phyloP scores from a whole-genome alignment of 2,113 vertebrate genomes.

The Canis aureus region DNA sequence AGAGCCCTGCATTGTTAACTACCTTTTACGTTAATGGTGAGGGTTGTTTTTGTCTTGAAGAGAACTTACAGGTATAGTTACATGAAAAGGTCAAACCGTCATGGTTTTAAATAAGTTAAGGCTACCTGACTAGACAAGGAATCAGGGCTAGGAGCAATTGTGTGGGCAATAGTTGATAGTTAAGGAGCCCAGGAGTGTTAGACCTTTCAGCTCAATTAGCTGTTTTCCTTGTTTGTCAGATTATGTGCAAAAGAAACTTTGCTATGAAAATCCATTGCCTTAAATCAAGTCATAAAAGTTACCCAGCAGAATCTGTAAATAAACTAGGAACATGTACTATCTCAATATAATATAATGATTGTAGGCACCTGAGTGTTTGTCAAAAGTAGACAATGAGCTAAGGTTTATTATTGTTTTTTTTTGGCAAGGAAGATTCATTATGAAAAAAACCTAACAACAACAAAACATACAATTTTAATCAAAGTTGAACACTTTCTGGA shows the following conservation, averaged over 20 bases:
- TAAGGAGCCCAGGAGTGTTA: slow-evolving; percentile 58
- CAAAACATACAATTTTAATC: slow-evolving; percentile 69
- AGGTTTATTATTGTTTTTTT: slow-evolving; percentile 85
- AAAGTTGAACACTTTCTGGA: slow-evolving; percentile 76
- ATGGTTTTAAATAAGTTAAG: slow-evolving; percentile 85
- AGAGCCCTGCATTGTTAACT: not conserved
- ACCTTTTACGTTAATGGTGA: not conserved
- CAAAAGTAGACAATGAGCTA: slow-evolving; percentile 88
- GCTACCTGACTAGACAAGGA: slow-evolving; percentile 86
- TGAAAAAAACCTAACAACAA: slow-evolving; percentile 71
- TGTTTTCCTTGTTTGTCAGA: slow-evolving; percentile 81
- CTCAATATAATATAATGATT: slow-evolving; percentile 81
- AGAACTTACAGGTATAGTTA: slow-evolving; percentile 69
- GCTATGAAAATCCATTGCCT: slow-evolving; percentile 72
- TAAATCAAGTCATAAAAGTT: slow-evolving; percentile 78
- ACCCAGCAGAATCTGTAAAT: slow-evolving; percentile 82
- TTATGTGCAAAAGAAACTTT: slow-evolving; percentile 84
- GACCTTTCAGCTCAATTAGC: slow-evolving; percentile 65
- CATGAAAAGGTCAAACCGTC: slow-evolving; percentile 70
- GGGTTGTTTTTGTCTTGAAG: slow-evolving; percentile 35
- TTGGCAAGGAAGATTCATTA: slow-evolving; percentile 88
- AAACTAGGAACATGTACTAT: slow-evolving; percentile 83
- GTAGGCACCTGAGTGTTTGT: slow-evolving; percentile 91
- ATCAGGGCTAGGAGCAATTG: slow-evolving; percentile 71
- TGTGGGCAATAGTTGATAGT: slow-evolving; percentile 68